phyloP scores from a whole-genome alignment of 1,140 invertebrate species.

The Tetraneura akinire region DNA sequence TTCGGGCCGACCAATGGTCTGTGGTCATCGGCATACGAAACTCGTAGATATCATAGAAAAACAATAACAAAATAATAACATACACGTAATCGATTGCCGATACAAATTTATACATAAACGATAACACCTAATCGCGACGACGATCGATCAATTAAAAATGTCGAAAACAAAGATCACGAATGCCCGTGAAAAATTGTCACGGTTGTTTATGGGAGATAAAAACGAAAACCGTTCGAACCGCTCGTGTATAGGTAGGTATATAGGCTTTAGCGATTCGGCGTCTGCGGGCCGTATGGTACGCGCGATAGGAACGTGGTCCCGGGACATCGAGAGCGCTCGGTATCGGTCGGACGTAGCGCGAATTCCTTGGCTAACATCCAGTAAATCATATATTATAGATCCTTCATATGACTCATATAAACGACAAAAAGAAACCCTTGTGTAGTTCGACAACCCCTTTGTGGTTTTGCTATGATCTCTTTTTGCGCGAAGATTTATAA shows the following conservation, averaged over 20 bases:
- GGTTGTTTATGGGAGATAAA: too few relatives aligned
- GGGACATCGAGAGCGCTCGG: conserved; percentile 47
- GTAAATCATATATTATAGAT: not conserved
- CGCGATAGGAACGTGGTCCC: conserved; percentile 47
- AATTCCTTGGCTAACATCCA: conserved; percentile 36
- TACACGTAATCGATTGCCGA: too few relatives aligned
- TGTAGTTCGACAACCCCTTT: not conserved
- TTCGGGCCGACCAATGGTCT: not conserved
- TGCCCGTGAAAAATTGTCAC: too few relatives aligned
- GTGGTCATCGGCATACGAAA: not conserved
- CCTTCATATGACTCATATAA: conserved; percentile 2
- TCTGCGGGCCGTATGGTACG: conserved; percentile 41
- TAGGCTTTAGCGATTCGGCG: conserved; percentile 34
- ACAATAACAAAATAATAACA: too few relatives aligned
- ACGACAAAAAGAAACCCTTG: not conserved
- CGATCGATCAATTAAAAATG: not conserved
- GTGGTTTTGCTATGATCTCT: not conserved
- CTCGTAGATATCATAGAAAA: too few relatives aligned
- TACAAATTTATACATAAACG: too few relatives aligned
- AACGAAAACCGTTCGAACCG: not conserved
- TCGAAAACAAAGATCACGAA: too few relatives aligned
- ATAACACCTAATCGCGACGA: not conserved
- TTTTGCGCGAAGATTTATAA: too few relatives aligned
- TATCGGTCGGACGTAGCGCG: conserved; percentile 17
- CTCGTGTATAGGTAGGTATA: not conserved